A percentile compares a stretch with the other conserved stretches of the same genome.
These are phyloP conservation scores for Chymomyza procnemis DNA, from an alignment of 2,888 invertebrate species.

Conservation along the genomic window DNA sequence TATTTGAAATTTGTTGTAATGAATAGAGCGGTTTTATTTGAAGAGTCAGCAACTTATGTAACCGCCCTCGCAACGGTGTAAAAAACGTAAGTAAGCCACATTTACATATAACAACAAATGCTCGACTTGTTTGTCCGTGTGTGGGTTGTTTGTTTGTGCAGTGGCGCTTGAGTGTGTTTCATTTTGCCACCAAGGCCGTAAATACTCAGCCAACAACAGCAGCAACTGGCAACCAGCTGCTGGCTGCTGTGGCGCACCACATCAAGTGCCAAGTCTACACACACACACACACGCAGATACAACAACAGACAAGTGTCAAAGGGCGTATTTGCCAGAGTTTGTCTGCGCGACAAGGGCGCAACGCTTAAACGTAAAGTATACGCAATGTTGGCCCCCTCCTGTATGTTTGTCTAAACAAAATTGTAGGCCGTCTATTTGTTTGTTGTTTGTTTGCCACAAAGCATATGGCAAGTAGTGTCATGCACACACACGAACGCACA, in stretches of 20 bases:
- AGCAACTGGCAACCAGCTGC: neutral
- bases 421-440: constrained; percentile 66
- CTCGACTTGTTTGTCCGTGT: constrained; percentile 35
- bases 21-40: neutral
- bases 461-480: neutral
- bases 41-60: neutral
- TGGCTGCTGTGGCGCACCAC: neutral
- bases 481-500: constrained; percentile 12
- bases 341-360: constrained; percentile 2
- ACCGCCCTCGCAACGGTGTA: neutral
- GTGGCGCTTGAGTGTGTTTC: constrained; percentile 41
- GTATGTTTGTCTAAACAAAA: constrained; percentile 67
- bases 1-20: no score
- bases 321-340: constrained; percentile 11
- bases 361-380: neutral
- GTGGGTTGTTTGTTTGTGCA: constrained; percentile 28
- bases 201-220: constrained; percentile 47
- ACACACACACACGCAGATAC: neutral
- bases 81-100: constrained; percentile 43
- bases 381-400: neutral
- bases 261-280: neutral
- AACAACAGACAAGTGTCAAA: neutral
- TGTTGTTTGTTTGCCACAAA: constrained; percentile 47
- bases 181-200: constrained; percentile 57
- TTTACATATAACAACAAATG: constrained; percentile 40